A percentile compares a stretch with the other conserved stretches of the same genome.
phyloP scores from a whole-genome alignment of 2,113 vertebrate species.

The Sorex araneus region DNA sequence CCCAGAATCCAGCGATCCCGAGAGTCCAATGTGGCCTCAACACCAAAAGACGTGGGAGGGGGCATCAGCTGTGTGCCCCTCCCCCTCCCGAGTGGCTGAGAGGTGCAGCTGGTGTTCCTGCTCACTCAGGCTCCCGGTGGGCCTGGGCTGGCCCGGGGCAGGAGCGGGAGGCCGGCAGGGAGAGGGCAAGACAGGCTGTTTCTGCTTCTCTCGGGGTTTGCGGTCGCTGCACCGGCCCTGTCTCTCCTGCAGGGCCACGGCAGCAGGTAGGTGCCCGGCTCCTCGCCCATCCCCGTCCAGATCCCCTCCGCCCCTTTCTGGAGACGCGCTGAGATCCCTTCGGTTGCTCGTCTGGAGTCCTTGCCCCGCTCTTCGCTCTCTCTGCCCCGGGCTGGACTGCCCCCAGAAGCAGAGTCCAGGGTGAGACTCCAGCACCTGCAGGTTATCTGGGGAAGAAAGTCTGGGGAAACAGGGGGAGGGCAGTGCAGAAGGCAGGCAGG shows the following conservation, averaged over 20 bases:
- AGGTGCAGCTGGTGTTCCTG: not conserved
- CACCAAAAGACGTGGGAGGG: not conserved
- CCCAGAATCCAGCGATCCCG: not conserved
- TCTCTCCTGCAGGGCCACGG: not conserved
- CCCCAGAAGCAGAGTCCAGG: not conserved
- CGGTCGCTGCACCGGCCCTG: not conserved
- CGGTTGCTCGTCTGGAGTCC: not conserved
- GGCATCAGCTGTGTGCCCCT: not conserved
- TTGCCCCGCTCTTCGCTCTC: not conserved
- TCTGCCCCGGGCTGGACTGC: not conserved
- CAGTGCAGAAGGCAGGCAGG: not conserved
- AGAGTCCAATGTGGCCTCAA: not conserved
- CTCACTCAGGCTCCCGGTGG: not conserved
- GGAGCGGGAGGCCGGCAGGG: not conserved
- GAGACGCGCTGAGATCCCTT: not conserved
- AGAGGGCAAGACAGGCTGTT: not conserved
- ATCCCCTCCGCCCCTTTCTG: not conserved
- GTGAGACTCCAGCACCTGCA: not conserved
- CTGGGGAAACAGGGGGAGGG: not conserved
- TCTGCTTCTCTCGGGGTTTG: not conserved
- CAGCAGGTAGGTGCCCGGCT: not conserved
- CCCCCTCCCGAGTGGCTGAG: not conserved
- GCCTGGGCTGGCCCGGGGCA: not conserved
- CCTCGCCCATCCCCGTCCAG: not conserved
- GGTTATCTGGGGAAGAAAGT: not conserved